Conservation (phyloP, 2,113 vertebrate genomes). For the Bubo bubo region DNA sequence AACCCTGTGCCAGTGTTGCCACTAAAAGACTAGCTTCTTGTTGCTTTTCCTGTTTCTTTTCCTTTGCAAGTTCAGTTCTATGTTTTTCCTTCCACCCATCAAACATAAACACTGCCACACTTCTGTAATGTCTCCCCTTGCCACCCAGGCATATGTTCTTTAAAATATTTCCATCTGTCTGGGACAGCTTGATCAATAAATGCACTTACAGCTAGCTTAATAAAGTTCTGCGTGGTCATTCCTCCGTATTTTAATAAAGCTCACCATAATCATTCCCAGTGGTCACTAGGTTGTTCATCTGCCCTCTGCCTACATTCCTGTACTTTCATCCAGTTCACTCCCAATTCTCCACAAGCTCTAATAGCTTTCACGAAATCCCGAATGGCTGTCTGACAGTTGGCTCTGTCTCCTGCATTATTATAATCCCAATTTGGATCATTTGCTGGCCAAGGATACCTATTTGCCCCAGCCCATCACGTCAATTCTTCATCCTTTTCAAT, state of each 20-base stretch:
- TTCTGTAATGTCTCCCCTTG: neutral
- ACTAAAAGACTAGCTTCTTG: neutral
- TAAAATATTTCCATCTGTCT: neutral
- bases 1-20: neutral
- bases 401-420: neutral
- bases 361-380: neutral
- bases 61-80: neutral
- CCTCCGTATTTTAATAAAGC: neutral
- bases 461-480: neutral
- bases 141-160: neutral
- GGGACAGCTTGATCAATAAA: neutral
- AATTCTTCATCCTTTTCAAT: neutral
- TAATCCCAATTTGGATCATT: neutral
- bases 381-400: neutral
- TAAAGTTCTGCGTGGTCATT: neutral
- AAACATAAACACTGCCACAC: neutral
- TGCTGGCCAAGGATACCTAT: neutral
- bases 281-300: neutral
- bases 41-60: neutral
- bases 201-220: neutral
- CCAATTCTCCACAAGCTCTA: neutral
- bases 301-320: neutral
- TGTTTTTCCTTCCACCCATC: neutral
- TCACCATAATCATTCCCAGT: fast-evolving
- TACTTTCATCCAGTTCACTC: neutral